Evolutionary conservation across 2,888 invertebrate genomes (phyloP), one percentile per base, ranked within the genome.

Genomic region (Sipha maydis): DNA sequence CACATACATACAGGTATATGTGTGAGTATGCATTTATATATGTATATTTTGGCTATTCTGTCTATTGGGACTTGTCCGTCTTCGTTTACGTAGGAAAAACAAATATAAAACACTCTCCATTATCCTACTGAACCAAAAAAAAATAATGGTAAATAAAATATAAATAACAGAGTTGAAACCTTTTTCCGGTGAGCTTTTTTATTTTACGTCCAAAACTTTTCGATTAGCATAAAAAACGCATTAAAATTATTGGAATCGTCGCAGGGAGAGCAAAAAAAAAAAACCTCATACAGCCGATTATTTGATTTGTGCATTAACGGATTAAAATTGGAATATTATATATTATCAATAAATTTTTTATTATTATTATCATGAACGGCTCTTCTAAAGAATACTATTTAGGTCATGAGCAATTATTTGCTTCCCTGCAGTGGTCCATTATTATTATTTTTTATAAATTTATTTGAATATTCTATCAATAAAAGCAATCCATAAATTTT

Each of bases 161-260:
- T 88, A 88, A 86, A 86, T 86, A 86, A 88, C 86, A 73, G 86
- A 79, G 86, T 80, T 79, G 79, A 80, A 88, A 88, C 86, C 86
- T 88, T 88, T 88, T 85, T 75, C 79, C 79, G 79, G 79, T 17
- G 80, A 38, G 73, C 61, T 85, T 75, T 71, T 86, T 80, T 80
- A 79, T 56, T 85, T 76, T 78, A 54, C 79, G 71, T 75, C 79
- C 86, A 34, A 88, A 88, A 88, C 86, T 88, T 88, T 88, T 88
- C 79, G 86, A 88, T 88, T 88, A 88, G 86, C 86, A 88, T 88
- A 88, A 88, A 88, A 86, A 88, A 88, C 75, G 86, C 86, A 88
- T 88, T 88, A 88, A 88, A 88, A 88, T 88, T 88, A 88, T 88
- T 88, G 80, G 86, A 88, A 75, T 75, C 80, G 80, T 88, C 86